Percentiles rank a stretch among this genome's conserved stretches.
Evolutionary conservation across 2,797 vertebrate species (phyloP).

Genomic region (Telmatherina bonti): DNA sequence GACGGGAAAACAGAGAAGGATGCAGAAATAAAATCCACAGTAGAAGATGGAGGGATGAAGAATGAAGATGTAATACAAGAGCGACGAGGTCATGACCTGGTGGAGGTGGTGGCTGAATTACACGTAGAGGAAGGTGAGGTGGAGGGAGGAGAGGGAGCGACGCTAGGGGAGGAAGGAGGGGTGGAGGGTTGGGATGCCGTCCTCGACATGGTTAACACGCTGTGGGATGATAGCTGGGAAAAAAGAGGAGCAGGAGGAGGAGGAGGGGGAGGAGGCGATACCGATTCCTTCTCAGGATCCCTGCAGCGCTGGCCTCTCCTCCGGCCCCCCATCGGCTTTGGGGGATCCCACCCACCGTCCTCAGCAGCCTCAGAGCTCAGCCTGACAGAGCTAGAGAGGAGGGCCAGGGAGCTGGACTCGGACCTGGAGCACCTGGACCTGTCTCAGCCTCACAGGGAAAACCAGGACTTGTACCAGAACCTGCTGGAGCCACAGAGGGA

Average conservation of each 20-base stretch:
- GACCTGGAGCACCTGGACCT: conserved; percentile 80
- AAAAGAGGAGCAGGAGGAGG: conserved; percentile 52
- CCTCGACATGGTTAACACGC: conserved; percentile 83
- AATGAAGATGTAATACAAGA: conserved; percentile 28
- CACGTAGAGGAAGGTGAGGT: conserved; percentile 47
- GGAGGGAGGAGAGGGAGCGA: conserved; percentile 40
- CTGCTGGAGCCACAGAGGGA: conserved; percentile 67
- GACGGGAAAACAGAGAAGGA: conserved; percentile 19
- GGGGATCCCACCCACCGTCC: conserved; percentile 84
- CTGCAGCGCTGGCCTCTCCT: conserved; percentile 84
- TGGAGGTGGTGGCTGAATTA: conserved; percentile 24
- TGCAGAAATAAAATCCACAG: conserved; percentile 9
- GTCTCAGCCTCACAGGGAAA: conserved; percentile 68
- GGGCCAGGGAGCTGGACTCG: conserved; percentile 80
- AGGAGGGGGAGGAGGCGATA: conserved; percentile 58
- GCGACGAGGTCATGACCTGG: conserved; percentile 29
- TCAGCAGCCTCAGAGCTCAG: conserved; percentile 83
- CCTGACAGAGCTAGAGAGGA: conserved; percentile 80
- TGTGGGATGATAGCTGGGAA: conserved; percentile 83
- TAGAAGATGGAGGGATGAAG: conserved; percentile 13
- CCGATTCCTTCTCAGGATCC: conserved; percentile 79
- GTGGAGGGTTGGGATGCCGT: conserved; percentile 81
- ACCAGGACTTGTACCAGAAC: conserved; percentile 57
- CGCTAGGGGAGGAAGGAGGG: conserved; percentile 49
- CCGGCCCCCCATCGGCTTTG: conserved; percentile 83